Base-by-base conservation (phyloP, 2,797 vertebrate genomes). In the Fundulus diaphanus region DNA sequence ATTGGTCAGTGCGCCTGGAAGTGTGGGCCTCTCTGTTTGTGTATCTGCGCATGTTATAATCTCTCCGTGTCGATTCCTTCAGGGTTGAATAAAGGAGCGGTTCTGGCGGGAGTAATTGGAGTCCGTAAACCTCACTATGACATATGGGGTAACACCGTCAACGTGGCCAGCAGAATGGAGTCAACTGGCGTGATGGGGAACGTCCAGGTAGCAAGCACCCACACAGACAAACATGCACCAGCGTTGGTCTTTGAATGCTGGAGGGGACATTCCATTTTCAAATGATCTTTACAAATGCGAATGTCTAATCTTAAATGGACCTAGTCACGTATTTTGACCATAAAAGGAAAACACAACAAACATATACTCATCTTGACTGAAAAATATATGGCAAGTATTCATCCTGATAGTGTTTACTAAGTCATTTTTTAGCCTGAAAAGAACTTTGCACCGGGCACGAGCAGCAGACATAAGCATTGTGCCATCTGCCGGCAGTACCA, bases 111-210 rank as follows among this genome's bases (percentile, higher is more conserved):
- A 0, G 98, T 98, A 76, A 99, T 99, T 0, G 97, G 98, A 5
- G 97, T 97, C 71, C 96, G 97, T 44, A 99, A 99, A 82, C 98
- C 98, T 18, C 97, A 99, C 89, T 99, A 98, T 0, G 98, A 99
- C 87, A 99, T 99, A 87, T 99, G 97, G 98, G 98, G 98, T 49
- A 99, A 99, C 87, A 97, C 97, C 0, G 98, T 99, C 65, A 99
- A 99, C 0, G 98, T 99, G 48, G 97, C 98, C 74, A 99, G 98
- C 92, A 96, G 97, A 78, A 99, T 99, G 98, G 98, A 99, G 89
- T 99, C 97, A 51, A 99, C 98, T 0, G 98, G 98, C 0, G 97
- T 98, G 76, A 97, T 98, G 97, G 98, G 97, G 35, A 98, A 98
- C 90, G 98, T 92, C 16, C 89, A 93, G 90, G 92, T 93, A 75